phyloP scores from a whole-genome alignment of 2,113 vertebrate genomes.

The Pelecanoides urinatrix region DNA sequence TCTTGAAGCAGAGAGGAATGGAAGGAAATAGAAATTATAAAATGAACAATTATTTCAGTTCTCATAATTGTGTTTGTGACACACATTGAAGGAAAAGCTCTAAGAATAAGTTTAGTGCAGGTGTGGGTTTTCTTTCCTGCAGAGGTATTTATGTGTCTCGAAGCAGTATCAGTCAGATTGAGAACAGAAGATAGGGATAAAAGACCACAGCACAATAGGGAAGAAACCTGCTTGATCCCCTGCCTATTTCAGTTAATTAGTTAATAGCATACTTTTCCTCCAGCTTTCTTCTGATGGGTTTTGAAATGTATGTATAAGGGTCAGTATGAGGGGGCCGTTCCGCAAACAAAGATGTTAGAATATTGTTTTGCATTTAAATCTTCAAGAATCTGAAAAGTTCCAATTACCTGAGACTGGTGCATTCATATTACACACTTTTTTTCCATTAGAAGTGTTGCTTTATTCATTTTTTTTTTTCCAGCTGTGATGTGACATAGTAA shows the following conservation, averaged over 20 bases:
- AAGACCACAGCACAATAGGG: constrained; percentile 1
- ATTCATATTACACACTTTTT: neutral
- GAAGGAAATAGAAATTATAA: neutral
- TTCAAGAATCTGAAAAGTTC: neutral
- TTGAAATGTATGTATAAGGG: neutral
- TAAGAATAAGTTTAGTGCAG: neutral
- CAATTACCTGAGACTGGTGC: neutral
- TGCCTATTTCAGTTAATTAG: constrained; percentile 44
- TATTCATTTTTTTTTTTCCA: neutral
- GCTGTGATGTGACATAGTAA: neutral
- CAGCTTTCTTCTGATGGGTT: constrained; percentile 5
- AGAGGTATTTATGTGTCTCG: neutral
- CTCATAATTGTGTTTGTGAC: neutral
- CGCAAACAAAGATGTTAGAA: neutral
- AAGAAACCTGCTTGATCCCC: constrained; percentile 24
- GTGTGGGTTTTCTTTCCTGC: constrained; percentile 26
- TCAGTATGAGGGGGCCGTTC: neutral
- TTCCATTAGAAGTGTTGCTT: neutral
- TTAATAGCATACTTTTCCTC: constrained; percentile 34
- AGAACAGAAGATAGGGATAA: neutral
- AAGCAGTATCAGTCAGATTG: neutral
- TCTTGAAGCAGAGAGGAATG: neutral
- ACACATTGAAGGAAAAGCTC: neutral
- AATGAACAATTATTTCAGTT: neutral
- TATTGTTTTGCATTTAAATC: neutral